Evolutionary conservation across 2,888 invertebrate species (phyloP).

Genomic region (Aphidoletes aphidimyza): DNA sequence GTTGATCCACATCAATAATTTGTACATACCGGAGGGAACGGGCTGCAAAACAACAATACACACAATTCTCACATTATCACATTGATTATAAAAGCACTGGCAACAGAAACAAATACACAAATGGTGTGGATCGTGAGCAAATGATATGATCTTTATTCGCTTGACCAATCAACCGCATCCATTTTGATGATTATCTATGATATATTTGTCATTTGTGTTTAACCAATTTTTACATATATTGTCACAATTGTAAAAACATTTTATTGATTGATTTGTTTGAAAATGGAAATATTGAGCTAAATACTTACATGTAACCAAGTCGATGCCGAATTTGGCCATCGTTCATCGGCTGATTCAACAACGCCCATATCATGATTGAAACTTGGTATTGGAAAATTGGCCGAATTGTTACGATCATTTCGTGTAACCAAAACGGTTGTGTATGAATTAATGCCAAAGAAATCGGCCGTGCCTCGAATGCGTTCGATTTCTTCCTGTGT

Average conservation of each 20-base stretch:
- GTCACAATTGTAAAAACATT: too few species aligned
- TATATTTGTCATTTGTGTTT: neutral
- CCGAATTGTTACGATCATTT: slow-evolving; percentile 66
- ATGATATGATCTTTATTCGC: too few species aligned
- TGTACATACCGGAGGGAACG: slow-evolving; percentile 75
- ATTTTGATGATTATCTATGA: neutral
- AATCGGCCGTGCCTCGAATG: slow-evolving; percentile 75
- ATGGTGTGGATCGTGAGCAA: too few species aligned
- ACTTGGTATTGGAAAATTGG: slow-evolving; percentile 67
- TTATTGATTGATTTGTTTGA: too few species aligned
- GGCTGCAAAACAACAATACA: too few species aligned
- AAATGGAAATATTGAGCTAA: neutral
- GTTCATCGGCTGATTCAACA: slow-evolving; percentile 69
- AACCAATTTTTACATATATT: too few species aligned
- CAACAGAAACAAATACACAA: neutral
- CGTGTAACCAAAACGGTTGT: slow-evolving; percentile 68
- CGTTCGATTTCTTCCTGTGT: slow-evolving; percentile 70
- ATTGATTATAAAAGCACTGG: neutral
- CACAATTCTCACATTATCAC: neutral
- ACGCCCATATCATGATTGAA: slow-evolving; percentile 73
- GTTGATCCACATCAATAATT: slow-evolving; percentile 73
- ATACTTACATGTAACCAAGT: slow-evolving; percentile 71
- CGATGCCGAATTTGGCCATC: slow-evolving; percentile 73
- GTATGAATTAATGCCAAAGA: slow-evolving; percentile 81
- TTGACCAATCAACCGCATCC: too few species aligned